Conservation (phyloP, 2,888 invertebrate genomes). For the Caenorhabditis sp. region DNA sequence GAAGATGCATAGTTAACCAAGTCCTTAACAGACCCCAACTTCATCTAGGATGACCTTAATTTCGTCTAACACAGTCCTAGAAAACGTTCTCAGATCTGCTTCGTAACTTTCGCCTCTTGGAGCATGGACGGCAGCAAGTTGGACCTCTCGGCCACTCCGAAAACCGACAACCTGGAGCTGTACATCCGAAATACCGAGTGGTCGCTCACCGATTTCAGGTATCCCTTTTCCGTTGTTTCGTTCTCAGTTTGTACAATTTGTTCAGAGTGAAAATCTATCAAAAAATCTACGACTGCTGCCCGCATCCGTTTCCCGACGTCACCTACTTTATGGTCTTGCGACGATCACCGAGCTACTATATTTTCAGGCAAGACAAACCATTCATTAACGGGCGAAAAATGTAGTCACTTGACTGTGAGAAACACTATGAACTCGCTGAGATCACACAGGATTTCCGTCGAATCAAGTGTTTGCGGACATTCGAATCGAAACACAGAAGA, state of each 20-base stretch:
- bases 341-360: slow-evolving; percentile 77
- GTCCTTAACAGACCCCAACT: too few species aligned
- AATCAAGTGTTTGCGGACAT: too few species aligned
- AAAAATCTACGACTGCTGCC: slow-evolving; percentile 76
- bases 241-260: background rate
- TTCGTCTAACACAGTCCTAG: background rate
- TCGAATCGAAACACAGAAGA: too few species aligned
- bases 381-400: too few species aligned
- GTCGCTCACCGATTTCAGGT: slow-evolving; percentile 75
- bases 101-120: slow-evolving; percentile 77
- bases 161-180: slow-evolving; percentile 73
- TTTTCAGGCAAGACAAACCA: slow-evolving; percentile 64
- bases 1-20: too few species aligned
- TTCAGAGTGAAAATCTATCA: slow-evolving; percentile 64
- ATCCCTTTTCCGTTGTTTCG: background rate
- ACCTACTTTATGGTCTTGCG: slow-evolving; percentile 75
- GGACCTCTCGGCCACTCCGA: slow-evolving; percentile 64
- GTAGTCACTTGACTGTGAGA: too few species aligned
- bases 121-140: slow-evolving; percentile 76
- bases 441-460: background rate
- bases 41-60: too few species aligned
- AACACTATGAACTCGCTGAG: too few species aligned
- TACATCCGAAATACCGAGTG: slow-evolving; percentile 77
- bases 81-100: slow-evolving; percentile 71
- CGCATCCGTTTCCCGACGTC: slow-evolving; percentile 75